Evolutionary conservation across 2,797 vertebrate genomes (phyloP).

Genomic region (Mergus octosetaceus): DNA sequence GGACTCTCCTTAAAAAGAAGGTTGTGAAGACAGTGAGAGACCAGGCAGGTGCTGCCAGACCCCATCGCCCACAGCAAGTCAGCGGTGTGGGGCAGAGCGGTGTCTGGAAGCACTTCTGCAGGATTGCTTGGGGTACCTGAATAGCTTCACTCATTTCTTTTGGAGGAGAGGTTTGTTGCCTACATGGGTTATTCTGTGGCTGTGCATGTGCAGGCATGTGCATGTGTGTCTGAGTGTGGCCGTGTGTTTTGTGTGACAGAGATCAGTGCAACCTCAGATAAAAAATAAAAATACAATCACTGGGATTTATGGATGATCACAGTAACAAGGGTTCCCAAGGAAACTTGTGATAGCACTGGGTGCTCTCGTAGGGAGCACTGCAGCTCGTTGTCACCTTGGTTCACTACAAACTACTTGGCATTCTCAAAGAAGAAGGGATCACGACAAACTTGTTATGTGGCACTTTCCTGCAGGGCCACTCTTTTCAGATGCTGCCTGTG

Average conservation of each 20-base stretch:
- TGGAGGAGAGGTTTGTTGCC: background rate
- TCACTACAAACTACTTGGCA: rapidly evolving
- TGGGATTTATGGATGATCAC: background rate
- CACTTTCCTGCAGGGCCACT: background rate
- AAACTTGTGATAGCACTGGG: background rate
- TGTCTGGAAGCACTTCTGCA: background rate
- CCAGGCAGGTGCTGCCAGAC: background rate
- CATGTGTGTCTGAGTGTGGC: background rate
- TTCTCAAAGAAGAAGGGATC: background rate
- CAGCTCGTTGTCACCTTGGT: background rate
- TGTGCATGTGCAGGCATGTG: background rate
- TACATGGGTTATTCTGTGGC: background rate
- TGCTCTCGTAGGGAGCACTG: background rate
- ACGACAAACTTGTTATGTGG: background rate
- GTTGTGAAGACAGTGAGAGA: background rate
- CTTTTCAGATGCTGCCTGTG: background rate
- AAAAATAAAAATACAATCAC: background rate
- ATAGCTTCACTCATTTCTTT: background rate
- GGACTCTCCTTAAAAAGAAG: background rate
- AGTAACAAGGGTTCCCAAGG: background rate
- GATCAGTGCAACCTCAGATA: background rate
- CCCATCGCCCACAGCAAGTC: background rate
- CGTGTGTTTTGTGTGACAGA: background rate
- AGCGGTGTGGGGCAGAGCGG: background rate
- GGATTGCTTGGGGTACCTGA: background rate